phyloP scores from a whole-genome alignment of 2,888 invertebrate genomes.

The Herminia tarsipennalis region DNA sequence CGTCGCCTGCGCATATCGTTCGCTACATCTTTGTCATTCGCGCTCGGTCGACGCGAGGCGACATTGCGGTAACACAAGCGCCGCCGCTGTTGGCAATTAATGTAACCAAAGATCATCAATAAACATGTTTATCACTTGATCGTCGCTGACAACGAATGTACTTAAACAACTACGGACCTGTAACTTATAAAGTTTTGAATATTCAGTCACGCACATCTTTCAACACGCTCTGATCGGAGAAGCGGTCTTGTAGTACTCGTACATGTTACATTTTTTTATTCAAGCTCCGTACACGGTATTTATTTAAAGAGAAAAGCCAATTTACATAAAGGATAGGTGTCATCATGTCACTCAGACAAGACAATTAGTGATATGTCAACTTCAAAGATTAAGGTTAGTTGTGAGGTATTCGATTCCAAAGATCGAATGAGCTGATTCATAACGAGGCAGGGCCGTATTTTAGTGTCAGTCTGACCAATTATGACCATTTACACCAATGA shows the following conservation, averaged over 20 bases:
- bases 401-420: constrained; percentile 38
- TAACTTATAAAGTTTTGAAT: constrained; percentile 72
- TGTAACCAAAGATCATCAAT: constrained; percentile 83
- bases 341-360: constrained; percentile 38
- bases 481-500: constrained; percentile 79
- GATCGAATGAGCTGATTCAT: constrained; percentile 58
- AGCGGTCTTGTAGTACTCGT: constrained; percentile 27
- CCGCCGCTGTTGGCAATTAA: constrained; percentile 83
- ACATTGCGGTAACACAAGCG: constrained; percentile 72
- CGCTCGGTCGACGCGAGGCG: constrained; percentile 66
- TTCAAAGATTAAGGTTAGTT: constrained; percentile 28
- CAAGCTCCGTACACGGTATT: constrained; percentile 47
- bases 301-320: constrained; percentile 44
- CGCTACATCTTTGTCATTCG: constrained; percentile 80
- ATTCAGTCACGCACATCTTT: constrained; percentile 77
- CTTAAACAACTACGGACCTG: constrained; percentile 71
- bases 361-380: constrained; percentile 37
- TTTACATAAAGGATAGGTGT: constrained; percentile 39
- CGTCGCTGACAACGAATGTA: constrained; percentile 73
- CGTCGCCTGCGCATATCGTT: constrained; percentile 67
- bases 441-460: constrained; percentile 69
- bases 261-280: constrained; percentile 47
- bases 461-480: constrained; percentile 72
- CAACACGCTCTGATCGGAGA: constrained; percentile 52
- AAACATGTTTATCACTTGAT: constrained; percentile 84